Conservation (phyloP, 2,797 vertebrate species). For the Clarias laeviceps region DNA sequence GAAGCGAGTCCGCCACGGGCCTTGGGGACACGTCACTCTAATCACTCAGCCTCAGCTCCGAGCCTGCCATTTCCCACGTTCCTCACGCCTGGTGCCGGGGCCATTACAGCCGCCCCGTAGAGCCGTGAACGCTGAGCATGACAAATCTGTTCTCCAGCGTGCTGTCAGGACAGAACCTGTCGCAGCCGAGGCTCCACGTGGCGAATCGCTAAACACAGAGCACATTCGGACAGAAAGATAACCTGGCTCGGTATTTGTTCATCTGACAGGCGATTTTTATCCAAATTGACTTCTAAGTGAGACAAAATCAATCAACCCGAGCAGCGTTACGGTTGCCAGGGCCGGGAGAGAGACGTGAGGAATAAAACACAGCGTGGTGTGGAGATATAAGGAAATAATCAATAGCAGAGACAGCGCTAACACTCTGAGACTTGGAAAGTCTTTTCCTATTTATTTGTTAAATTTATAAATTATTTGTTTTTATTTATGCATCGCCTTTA, state of each 20-base stretch:
- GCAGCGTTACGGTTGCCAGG: too few relatives aligned
- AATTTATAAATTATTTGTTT: too few relatives aligned
- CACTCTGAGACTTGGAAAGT: too few relatives aligned
- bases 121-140: slow-evolving; percentile 40
- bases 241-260: not conserved
- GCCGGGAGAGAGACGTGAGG: not conserved
- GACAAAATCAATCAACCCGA: not conserved
- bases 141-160: slow-evolving; percentile 7
- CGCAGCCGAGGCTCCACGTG: not conserved
- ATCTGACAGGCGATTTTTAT: not conserved
- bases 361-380: not conserved
- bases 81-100: slow-evolving; percentile 7
- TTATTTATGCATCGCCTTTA: too few relatives aligned
- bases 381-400: not conserved
- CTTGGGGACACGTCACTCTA: slow-evolving; percentile 34
- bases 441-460: not conserved
- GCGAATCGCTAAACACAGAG: not conserved
- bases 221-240: not conserved
- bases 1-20: not conserved
- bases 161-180: slow-evolving; percentile 28
- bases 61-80: slow-evolving; percentile 15
- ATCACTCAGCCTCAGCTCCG: slow-evolving; percentile 34
- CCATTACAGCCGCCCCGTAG: slow-evolving; percentile 21
- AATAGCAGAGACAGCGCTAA: not conserved
- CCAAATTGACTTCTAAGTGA: not conserved